Percentiles rank a stretch among this genome's conserved stretches.
Conservation (phyloP, 2,797 vertebrate genomes). For the Danionella dracula region DNA sequence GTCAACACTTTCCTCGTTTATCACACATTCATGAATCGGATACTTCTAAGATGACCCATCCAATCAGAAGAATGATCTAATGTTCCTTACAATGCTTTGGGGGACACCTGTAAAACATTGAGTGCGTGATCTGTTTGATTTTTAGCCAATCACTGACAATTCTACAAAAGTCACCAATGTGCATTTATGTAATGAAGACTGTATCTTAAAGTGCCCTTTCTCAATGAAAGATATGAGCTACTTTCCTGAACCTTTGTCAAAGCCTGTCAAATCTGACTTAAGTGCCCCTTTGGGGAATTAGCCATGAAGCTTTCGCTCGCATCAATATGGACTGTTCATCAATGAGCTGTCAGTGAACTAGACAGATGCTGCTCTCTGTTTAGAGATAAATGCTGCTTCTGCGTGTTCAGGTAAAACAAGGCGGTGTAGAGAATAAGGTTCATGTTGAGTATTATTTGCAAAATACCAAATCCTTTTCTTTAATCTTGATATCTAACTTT, state of each 20-base stretch:
- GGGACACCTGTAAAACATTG: neutral
- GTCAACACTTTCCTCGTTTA: too few relatives aligned
- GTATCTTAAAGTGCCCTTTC: slow-evolving; percentile 34
- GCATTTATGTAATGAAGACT: slow-evolving; percentile 63
- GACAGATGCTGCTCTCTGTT: neutral
- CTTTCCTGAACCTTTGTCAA: slow-evolving; percentile 32
- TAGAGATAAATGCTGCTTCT: neutral
- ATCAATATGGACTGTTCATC: slow-evolving; percentile 12
- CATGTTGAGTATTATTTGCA: too few relatives aligned
- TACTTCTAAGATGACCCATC: neutral
- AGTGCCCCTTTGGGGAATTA: slow-evolving; percentile 54
- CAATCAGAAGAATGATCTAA: neutral
- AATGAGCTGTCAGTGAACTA: neutral
- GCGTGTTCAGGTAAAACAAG: neutral
- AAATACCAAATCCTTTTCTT: too few relatives aligned
- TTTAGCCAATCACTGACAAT: slow-evolving; percentile 45
- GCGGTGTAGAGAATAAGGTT: too few relatives aligned
- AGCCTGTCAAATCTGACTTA: slow-evolving; percentile 51
- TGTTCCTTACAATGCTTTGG: neutral
- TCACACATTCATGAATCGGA: too few relatives aligned
- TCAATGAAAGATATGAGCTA: slow-evolving; percentile 26
- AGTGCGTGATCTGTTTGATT: neutral
- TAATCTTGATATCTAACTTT: too few relatives aligned
- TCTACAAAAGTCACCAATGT: slow-evolving; percentile 52
- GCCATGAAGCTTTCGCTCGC: slow-evolving; percentile 43